These are phyloP conservation scores for Myotis findleyi DNA, from an alignment of 2,797 vertebrate genomes.

Conservation along the genomic window DNA sequence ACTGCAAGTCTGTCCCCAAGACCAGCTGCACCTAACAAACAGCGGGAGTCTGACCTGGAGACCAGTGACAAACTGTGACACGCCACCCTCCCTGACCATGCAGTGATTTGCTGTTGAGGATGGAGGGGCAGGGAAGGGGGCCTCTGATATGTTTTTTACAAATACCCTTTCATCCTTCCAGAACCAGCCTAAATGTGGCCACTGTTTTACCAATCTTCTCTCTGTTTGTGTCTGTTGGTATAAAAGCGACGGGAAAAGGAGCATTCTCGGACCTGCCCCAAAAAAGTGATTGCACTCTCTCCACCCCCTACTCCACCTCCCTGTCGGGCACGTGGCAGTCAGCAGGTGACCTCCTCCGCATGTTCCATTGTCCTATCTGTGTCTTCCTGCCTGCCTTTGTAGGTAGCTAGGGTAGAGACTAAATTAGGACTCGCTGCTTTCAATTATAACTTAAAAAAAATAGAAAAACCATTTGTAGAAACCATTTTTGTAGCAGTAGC, in stretches of 20 bases:
- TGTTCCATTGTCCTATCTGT: conserved; percentile 82
- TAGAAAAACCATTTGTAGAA: background rate
- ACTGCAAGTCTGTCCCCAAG: background rate
- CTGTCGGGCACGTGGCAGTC: conserved; percentile 80
- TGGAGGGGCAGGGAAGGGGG: background rate
- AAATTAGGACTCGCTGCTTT: background rate
- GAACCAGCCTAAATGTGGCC: background rate
- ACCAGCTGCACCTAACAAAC: background rate
- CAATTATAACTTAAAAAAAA: background rate
- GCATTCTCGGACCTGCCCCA: conserved; percentile 95
- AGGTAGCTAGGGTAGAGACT: conserved; percentile 44
- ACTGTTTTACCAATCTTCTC: conserved; percentile 69
- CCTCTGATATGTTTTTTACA: conserved; percentile 3
- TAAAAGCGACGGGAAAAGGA: conserved; percentile 88
- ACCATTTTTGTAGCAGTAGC: background rate
- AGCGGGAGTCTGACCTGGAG: background rate
- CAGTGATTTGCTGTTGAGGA: background rate
- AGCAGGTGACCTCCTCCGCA: conserved; percentile 90
- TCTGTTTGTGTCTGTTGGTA: conserved; percentile 79
- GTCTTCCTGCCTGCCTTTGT: conserved; percentile 67
- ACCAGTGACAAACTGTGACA: background rate
- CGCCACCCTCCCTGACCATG: background rate
- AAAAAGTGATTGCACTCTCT: conserved; percentile 98
- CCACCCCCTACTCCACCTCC: conserved; percentile 86
- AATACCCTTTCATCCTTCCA: background rate